Evolutionary conservation across 2,888 invertebrate genomes (phyloP), one percentile per base, ranked within the genome.

Genomic region (Hesperia comma): DNA sequence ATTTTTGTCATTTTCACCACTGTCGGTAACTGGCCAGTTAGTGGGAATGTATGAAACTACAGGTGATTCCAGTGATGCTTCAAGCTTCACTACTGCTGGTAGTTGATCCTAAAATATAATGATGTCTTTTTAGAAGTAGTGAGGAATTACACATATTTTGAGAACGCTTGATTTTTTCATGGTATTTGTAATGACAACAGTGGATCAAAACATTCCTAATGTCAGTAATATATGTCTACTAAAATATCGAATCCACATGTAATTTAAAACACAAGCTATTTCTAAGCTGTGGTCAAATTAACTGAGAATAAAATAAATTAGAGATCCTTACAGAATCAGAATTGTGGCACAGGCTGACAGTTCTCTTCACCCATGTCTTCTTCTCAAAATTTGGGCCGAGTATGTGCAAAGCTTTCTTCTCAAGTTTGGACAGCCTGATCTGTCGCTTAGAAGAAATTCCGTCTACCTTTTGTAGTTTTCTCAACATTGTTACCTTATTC

Each of bases 351-450:
- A 70, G 68, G 21, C 77, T 74, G 46, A 55, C 26, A n/a, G 67
- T 10, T 63, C 63, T 57, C 74, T 75, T 6, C 68, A 66, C 19
- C 17, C 57, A 40, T 1, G 74, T 77, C 46, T 78, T 83, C 51
- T 78, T 83, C 33, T 82, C 79, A 78, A 88, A 88, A 56, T 79
- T 76, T 2, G 88, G 85, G 6, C 84, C 86, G 4, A 88, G 71
- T 66, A 89, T 87, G 2, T 77, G 76, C 1, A 89, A 70, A 6
- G 82, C 83, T 54, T 83, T 77, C 67, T 83, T 86, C 69, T 89
- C 88, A 43, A 89, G 57, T 62, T 83, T 87, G 8, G 82, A 84
- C 1, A 88, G 81, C 58, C 77, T 82, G 7, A 79, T 72, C 15
- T 72, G 76, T 54, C 79, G 83, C 19, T 78, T 77, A 10, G 76